Conservation (phyloP, 2,888 invertebrate genomes). For the Papilio elwesi region DNA sequence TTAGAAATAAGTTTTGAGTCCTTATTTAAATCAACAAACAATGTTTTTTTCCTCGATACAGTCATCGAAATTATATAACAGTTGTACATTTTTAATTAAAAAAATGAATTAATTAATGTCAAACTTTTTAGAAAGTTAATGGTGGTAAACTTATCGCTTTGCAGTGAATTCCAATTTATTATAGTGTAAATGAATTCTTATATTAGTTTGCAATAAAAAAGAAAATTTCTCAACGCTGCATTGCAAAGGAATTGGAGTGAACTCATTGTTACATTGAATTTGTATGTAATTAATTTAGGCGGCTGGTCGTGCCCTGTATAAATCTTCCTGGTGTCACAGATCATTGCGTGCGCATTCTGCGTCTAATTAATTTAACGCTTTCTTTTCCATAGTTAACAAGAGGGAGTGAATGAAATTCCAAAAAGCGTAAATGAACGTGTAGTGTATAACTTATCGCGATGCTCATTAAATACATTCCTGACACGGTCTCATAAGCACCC, state of each 20-base stretch:
- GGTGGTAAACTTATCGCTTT: too few species aligned
- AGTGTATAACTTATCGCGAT: slow-evolving; percentile 73
- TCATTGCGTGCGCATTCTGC: slow-evolving; percentile 68
- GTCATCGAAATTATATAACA: neutral
- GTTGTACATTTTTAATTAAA: neutral
- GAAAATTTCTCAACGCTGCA: neutral
- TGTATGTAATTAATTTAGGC: slow-evolving; percentile 29
- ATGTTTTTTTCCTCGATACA: neutral
- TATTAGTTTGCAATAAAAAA: neutral
- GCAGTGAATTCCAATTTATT: too few species aligned
- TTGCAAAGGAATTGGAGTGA: slow-evolving; percentile 29
- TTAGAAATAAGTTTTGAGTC: slow-evolving; percentile 49
- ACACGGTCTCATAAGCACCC: slow-evolving; percentile 59
- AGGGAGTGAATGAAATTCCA: slow-evolving; percentile 76
- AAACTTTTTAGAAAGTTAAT: neutral
- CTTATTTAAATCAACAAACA: slow-evolving; percentile 34
- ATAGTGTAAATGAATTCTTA: too few species aligned
- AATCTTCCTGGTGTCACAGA: slow-evolving; percentile 64
- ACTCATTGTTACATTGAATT: slow-evolving; percentile 42
- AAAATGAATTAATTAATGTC: neutral
- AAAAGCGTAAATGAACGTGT: slow-evolving; percentile 74
- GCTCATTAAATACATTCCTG: slow-evolving; percentile 74
- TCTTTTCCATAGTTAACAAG: slow-evolving; percentile 67
- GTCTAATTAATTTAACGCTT: slow-evolving; percentile 77
- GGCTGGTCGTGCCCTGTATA: slow-evolving; percentile 43